Conservation (phyloP, 1,140 invertebrate genomes). For the Drosophila trapezifrons region DNA sequence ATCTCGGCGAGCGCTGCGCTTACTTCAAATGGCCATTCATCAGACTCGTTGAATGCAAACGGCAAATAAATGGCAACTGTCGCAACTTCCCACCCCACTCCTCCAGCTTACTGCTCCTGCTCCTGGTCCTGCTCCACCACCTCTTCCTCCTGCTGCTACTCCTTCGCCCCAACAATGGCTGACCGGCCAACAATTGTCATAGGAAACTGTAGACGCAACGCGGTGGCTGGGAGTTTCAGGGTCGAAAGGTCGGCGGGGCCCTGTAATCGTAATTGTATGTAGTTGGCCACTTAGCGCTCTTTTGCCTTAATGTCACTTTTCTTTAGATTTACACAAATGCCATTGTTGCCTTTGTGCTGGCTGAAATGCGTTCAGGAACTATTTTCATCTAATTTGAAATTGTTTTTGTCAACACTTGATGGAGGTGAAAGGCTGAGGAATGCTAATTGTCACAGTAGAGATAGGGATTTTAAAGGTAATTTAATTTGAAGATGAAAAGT, state of each 20-base stretch:
- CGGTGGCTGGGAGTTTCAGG: conserved; percentile 11
- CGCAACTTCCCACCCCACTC: conserved; percentile 36
- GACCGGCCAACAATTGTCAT: conserved; percentile 77
- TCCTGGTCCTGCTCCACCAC: conserved; percentile 1
- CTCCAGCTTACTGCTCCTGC: neutral
- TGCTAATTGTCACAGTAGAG: conserved; percentile 2
- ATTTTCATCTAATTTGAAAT: conserved; percentile 66
- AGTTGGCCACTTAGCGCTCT: conserved; percentile 75
- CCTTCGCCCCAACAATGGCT: conserved; percentile 53
- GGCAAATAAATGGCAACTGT: conserved; percentile 75
- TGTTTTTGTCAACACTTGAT: conserved; percentile 23
- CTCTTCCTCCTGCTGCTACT: neutral
- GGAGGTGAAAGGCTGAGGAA: conserved; percentile 1
- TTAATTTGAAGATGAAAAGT: neutral
- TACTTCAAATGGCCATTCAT: conserved; percentile 82
- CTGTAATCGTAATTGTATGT: conserved; percentile 78
- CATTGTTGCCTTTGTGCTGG: conserved; percentile 66
- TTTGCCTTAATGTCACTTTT: conserved; percentile 73
- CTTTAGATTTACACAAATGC: conserved; percentile 41
- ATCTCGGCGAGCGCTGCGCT: conserved; percentile 77
- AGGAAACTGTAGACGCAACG: conserved; percentile 69
- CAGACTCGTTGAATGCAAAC: conserved; percentile 81
- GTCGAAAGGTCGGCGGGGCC: conserved; percentile 28
- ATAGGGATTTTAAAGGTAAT: neutral
- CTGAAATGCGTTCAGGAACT: conserved; percentile 67